phyloP scores from a whole-genome alignment of 37 sponge, comb jelly and placozoan species.

The Geodia barretti region DNA sequence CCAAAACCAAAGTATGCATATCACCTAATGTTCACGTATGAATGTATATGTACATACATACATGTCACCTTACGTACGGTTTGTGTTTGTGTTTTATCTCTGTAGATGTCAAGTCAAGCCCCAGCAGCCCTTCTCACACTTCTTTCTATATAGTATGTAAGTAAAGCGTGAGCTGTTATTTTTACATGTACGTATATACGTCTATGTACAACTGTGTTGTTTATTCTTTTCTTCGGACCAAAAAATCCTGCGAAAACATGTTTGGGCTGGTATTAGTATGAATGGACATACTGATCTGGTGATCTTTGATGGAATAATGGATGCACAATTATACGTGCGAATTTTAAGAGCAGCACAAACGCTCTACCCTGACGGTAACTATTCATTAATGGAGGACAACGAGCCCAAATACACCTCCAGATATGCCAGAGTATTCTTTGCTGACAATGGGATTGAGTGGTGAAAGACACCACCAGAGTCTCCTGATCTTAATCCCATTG shows the following conservation, averaged over 20 bases:
- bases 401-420: constrained; percentile 21
- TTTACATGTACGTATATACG: not conserved
- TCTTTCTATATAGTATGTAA: too few species aligned
- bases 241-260: not conserved
- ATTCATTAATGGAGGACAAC: constrained; percentile 37
- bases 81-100: too few species aligned
- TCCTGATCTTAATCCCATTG: constrained; percentile 36
- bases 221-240: not conserved
- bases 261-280: constrained; percentile 9
- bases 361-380: too few species aligned
- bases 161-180: too few species aligned
- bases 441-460: constrained; percentile 13
- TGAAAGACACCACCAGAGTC: constrained; percentile 40
- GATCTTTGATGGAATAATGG: constrained; percentile 1
- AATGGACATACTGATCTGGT: not conserved
- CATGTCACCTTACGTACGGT: too few species aligned
- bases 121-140: too few species aligned
- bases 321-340: too few species aligned
- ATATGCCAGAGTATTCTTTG: constrained; percentile 1
- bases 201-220: not conserved
- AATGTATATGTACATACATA: not conserved
- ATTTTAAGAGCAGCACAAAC: too few species aligned
- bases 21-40: not conserved
- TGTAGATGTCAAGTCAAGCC: too few species aligned
- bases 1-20: constrained; percentile 4